These are phyloP conservation scores for Melanotaenia nigrans DNA, from an alignment of 2,797 vertebrate genomes.

Conservation along the genomic window DNA sequence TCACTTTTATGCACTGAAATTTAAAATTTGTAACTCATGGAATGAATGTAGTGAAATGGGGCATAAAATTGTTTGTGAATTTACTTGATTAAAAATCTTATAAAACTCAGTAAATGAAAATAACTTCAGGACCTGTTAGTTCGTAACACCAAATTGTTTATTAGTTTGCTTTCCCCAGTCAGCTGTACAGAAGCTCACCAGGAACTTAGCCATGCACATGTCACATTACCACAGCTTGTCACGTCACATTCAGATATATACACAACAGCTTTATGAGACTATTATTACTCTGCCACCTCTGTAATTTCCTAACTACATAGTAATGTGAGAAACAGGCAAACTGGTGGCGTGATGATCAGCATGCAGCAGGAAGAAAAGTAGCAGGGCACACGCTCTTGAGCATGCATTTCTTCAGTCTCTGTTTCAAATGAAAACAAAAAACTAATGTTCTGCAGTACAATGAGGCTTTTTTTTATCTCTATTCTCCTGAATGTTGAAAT, in stretches of 20 bases:
- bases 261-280: conserved; percentile 10
- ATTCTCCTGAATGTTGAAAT: conserved; percentile 12
- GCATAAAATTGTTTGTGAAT: neutral
- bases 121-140: neutral
- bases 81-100: neutral
- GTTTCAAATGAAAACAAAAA: conserved; percentile 20
- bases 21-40: neutral
- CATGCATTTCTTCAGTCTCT: conserved; percentile 41
- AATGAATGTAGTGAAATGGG: neutral
- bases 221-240: conserved; percentile 9
- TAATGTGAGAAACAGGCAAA: conserved; percentile 50
- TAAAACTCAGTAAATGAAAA: conserved; percentile 1
- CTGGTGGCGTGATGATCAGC: conserved; percentile 45
- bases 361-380: conserved; percentile 36
- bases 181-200: conserved; percentile 12
- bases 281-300: conserved; percentile 33
- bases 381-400: conserved; percentile 48
- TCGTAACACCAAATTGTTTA: neutral
- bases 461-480: neutral
- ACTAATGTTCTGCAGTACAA: neutral
- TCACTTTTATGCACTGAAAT: conserved; percentile 11
- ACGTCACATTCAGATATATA: neutral
- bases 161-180: conserved; percentile 20
- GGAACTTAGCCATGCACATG: conserved; percentile 5
- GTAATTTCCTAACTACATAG: conserved; percentile 53